Evolutionary conservation across 92 coral and sea anemone species (phyloP), one percentile per base, ranked within the genome.

Genomic region (Parazoanthus swiftii): DNA sequence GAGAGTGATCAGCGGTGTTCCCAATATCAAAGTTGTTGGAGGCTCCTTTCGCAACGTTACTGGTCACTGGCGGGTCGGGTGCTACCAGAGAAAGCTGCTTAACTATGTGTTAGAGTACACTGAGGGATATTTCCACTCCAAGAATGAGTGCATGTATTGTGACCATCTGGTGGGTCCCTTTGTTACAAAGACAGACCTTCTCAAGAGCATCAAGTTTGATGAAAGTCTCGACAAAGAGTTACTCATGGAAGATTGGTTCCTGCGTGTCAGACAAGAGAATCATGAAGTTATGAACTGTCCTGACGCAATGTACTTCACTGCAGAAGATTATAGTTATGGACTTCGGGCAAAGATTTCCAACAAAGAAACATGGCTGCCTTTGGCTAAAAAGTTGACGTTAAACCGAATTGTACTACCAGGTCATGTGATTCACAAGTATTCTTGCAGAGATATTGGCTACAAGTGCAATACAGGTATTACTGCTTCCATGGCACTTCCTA

Each of bases 51-150:
- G 91, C 43, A 89, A 89, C 81, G 80, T 78, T 8, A 82, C 89
- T 15, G 91, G 91, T 35, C 91, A 89, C 74, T 89, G 91, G 91
- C 76, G 70, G 76, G 80, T 89, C 1, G 91, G 91, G 18, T 89
- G 91, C 48, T 42, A 88, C 79, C 91, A 89, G 43, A 42, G 84
- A 23, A 50, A 76, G 75, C 74, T 89, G 33, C 54, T 82, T 23
- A 83, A 89, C 79, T 89, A 89, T 72, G 89, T 89, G 21, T 67
- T 89, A 21, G 81, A 77, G 74, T 89, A 81, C 83, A 80, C 76
- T 42, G 91, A 89, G 35, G 91, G 91, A 3, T 89, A 89, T 88
- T 81, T 83, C 51, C 82, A 85, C 81, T 89, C 91, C 77, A 89
- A 81, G 42, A 85, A 89, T 36, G 85, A 86, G 23, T 89, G 91